Conservation (phyloP, 2,113 vertebrate genomes). For the Nycticorax nycticorax region DNA sequence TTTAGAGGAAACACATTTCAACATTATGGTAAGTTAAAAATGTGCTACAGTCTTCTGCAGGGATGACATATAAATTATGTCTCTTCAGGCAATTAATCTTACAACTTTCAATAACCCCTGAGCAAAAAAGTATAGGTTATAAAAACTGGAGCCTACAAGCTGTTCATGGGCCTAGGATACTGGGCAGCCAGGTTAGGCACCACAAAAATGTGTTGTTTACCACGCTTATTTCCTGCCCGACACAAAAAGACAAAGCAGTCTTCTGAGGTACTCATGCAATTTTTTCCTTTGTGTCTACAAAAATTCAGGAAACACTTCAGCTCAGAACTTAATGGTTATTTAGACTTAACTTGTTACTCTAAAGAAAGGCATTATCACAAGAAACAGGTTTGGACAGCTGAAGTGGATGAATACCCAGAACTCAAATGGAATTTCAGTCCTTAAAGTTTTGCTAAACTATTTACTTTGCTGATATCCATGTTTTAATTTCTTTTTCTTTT, state of each 20-base stretch:
- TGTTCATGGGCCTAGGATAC: neutral
- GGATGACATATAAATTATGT: neutral
- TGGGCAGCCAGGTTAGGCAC: neutral
- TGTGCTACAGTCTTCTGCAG: neutral
- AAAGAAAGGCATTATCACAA: neutral
- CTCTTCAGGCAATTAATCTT: neutral
- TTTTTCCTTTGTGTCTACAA: neutral
- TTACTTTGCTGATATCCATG: neutral
- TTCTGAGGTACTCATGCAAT: accelerated
- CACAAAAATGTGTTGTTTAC: neutral
- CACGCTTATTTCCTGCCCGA: neutral
- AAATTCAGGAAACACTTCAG: neutral
- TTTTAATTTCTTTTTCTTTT: neutral
- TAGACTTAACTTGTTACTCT: neutral
- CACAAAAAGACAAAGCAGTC: neutral
- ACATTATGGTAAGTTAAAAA: neutral
- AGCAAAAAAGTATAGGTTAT: neutral
- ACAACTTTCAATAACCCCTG: neutral
- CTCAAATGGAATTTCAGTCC: neutral
- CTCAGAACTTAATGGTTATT: neutral
- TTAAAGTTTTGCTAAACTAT: neutral
- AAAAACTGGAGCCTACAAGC: neutral
- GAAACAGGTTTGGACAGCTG: neutral
- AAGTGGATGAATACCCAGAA: neutral
- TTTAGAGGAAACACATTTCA: neutral